Conservation (phyloP, 2,113 vertebrate genomes). For the Podarcis cretensis region DNA sequence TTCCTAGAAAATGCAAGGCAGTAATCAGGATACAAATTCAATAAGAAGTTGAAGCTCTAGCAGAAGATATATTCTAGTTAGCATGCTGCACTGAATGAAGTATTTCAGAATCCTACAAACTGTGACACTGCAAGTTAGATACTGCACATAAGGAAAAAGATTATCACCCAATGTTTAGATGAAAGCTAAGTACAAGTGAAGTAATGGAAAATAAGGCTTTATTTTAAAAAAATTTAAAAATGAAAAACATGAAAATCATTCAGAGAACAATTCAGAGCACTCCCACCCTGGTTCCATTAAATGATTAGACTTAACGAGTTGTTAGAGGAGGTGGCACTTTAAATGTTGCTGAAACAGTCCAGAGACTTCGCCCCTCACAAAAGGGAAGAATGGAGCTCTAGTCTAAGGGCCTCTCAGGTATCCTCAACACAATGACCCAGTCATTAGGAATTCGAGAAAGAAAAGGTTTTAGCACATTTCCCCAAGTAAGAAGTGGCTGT, state of each 20-base stretch:
- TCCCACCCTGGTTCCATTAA: slow-evolving; percentile 59
- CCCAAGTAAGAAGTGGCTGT: slow-evolving; percentile 9
- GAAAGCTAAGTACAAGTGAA: not conserved
- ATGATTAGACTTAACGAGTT: slow-evolving; percentile 43
- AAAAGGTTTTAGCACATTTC: not conserved
- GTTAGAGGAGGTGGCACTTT: slow-evolving; percentile 39
- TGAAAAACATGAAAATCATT: slow-evolving; percentile 56
- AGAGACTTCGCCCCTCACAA: not conserved
- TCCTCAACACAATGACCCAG: not conserved
- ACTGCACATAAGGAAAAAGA: rapidly evolving
- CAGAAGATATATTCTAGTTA: not conserved
- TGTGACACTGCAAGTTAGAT: not conserved
- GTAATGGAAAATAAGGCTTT: slow-evolving; percentile 73
- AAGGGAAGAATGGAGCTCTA: not conserved
- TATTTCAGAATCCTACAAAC: not conserved
- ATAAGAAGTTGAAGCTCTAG: not conserved
- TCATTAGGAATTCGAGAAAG: not conserved
- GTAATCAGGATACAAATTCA: not conserved
- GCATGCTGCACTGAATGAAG: not conserved
- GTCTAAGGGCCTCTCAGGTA: not conserved
- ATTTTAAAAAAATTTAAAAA: slow-evolving; percentile 66
- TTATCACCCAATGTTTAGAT: not conserved
- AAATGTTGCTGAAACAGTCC: not conserved
- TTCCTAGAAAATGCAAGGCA: not conserved
- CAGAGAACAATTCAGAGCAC: slow-evolving; percentile 52